Evolutionary conservation across 1,140 invertebrate genomes (phyloP), one percentile per base, ranked within the genome.

Genomic region (Caenorhabditis remanei): DNA sequence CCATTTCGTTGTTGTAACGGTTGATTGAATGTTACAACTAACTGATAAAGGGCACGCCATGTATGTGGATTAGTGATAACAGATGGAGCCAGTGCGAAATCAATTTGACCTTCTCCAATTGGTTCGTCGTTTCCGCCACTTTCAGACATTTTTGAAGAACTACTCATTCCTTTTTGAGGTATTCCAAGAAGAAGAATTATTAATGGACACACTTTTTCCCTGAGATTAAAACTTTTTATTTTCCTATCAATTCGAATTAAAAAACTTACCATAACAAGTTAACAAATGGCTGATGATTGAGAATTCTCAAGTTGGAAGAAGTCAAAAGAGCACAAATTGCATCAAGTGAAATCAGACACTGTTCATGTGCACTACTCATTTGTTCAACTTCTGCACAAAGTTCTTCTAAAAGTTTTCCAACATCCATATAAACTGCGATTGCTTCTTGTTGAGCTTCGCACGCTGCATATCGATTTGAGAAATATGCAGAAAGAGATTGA

Each of bases 181-280:
- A 88, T 84, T 82, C 87, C 87, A n/a, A 88, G 71, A 0, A 88
- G 46, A 40, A 65, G 61, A 21, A 88, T 88, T 48, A 88, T 61
- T 48, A 88, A 40, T 19, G 87, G 87, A 63, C 87, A 88, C 8
- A 88, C 50, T 75, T 88, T 88, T 41, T 88, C 87, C 87, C 83
- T 88, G 58, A 43, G 55, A 55, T n/a, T 16, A 84, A 50, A 48
- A 19, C 40, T 55, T 11, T n/a, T 56, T 32, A 2, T 32, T 8
- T 46, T 63, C 5, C 32, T 43, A 63, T 63, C 50, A 9, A 19
- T 4, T 21, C 14, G 14, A n/a, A 21, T 32, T 21, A 0, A 55
- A n/a, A 19, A 7, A 40, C 87, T 58, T 13, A 88, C 87, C 87
- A 88, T 16, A 88, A 43, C 53, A 88, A 61, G 41, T 88, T 88